These are phyloP conservation scores for Enteromius afrohamiltoni DNA, from an alignment of 2,797 vertebrate species.

Conservation along the genomic window DNA sequence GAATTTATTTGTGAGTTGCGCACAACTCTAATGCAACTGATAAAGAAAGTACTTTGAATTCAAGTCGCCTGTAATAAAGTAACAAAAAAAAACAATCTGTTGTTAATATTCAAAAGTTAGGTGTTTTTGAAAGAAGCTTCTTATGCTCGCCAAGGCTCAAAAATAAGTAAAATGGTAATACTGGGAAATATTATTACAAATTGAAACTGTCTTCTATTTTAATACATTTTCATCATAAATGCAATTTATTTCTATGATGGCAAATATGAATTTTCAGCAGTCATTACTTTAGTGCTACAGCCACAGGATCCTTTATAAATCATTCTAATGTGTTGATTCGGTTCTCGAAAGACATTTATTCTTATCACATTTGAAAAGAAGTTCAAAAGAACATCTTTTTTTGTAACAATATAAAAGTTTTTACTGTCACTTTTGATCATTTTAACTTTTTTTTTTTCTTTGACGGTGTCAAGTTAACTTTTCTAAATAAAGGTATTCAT, in stretches of 20 bases:
- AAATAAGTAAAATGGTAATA: neutral
- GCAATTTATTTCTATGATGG: neutral
- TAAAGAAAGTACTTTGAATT: neutral
- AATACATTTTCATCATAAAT: neutral
- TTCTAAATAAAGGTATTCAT: neutral
- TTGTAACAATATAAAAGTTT: neutral
- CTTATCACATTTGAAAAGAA: neutral
- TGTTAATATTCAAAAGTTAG: neutral
- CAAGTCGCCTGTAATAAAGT: neutral
- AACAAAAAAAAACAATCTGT: too few species aligned
- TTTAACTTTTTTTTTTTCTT: too few species aligned
- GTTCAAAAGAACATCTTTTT: neutral
- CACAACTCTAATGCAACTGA: neutral
- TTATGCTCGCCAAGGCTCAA: neutral
- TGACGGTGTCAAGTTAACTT: neutral
- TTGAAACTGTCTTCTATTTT: neutral
- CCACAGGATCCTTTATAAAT: neutral
- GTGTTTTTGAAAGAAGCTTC: neutral
- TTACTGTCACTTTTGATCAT: neutral
- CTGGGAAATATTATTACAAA: neutral
- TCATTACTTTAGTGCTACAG: neutral
- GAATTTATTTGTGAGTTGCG: neutral
- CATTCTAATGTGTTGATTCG: neutral
- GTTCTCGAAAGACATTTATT: neutral
- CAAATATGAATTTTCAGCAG: neutral